These are phyloP conservation scores for Steinernema scapterisci DNA, from an alignment of 2,888 invertebrate genomes.

Conservation along the genomic window DNA sequence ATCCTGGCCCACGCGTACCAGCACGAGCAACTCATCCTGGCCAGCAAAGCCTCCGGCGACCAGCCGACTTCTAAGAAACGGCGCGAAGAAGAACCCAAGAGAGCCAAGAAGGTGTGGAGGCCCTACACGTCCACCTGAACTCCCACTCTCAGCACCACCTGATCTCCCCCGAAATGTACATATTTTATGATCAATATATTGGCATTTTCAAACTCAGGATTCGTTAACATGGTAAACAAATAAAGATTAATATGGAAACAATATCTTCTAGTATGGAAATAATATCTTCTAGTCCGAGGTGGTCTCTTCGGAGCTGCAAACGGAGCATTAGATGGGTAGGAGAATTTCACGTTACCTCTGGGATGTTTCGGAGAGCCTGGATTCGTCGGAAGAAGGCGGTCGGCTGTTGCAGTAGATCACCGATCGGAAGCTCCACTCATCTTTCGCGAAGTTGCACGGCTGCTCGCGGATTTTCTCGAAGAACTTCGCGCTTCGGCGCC, in stretches of 20 bases:
- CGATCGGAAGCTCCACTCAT: neutral
- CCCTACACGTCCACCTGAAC: slow-evolving; percentile 18
- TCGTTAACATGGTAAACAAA: neutral
- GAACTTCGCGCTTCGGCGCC: neutral
- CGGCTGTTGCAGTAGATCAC: neutral
- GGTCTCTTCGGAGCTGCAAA: too few relatives aligned
- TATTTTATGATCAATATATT: neutral
- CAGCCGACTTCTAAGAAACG: neutral
- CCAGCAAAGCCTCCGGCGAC: neutral
- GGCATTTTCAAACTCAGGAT: slow-evolving; percentile 13
- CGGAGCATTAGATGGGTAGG: too few relatives aligned
- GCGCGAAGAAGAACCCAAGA: neutral
- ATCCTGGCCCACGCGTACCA: neutral
- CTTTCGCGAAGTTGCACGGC: neutral
- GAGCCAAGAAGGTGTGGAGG: neutral
- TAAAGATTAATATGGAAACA: too few relatives aligned
- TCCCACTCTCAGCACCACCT: neutral
- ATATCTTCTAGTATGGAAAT: too few relatives aligned
- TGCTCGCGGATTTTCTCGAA: neutral
- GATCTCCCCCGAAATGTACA: slow-evolving; percentile 21
- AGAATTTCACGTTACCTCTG: neutral
- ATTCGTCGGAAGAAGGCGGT: too few relatives aligned
- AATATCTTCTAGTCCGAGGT: too few relatives aligned
- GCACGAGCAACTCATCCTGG: neutral
- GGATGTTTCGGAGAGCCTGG: too few relatives aligned